Conservation (phyloP, 2,888 invertebrate species). For the Caenorhabditis sulstoni region DNA sequence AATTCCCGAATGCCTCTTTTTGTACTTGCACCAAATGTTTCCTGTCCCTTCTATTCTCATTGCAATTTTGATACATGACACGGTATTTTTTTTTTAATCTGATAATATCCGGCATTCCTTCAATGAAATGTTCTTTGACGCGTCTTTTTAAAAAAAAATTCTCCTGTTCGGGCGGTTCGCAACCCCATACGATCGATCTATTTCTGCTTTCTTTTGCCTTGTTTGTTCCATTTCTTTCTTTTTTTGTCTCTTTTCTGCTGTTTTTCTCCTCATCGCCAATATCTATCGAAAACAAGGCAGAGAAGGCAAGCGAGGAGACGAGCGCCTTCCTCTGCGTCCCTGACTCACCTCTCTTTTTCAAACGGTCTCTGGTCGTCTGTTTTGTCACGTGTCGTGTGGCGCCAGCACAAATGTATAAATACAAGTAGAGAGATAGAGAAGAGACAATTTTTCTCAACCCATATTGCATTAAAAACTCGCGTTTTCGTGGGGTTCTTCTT, state of each 20-base stretch:
- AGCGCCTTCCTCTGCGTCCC: slow-evolving; percentile 42
- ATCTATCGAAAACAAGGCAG: slow-evolving; percentile 40
- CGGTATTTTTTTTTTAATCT: too few relatives aligned
- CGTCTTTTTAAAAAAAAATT: not conserved
- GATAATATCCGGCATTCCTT: slow-evolving; percentile 1
- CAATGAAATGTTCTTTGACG: slow-evolving; percentile 18
- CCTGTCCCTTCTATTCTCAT: not conserved
- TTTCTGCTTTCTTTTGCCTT: slow-evolving; percentile 26
- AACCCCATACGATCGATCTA: slow-evolving; percentile 29
- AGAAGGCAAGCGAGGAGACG: slow-evolving; percentile 2
- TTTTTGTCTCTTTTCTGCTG: slow-evolving; percentile 11
- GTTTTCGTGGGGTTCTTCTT: too few relatives aligned
- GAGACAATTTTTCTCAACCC: too few relatives aligned
- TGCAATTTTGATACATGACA: slow-evolving; percentile 34
- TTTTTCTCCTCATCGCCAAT: slow-evolving; percentile 16
- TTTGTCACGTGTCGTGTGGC: slow-evolving; percentile 41
- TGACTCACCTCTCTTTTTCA: not conserved
- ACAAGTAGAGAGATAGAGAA: slow-evolving; percentile 18
- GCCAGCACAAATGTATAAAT: slow-evolving; percentile 47
- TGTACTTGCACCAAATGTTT: not conserved
- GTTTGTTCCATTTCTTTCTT: slow-evolving; percentile 27
- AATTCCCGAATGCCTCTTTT: not conserved
- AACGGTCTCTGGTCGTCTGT: slow-evolving; percentile 32
- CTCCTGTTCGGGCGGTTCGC: not conserved
- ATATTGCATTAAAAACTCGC: too few relatives aligned